Evolutionary conservation across 1,140 invertebrate species (phyloP).

Genomic region (Megathymus violae): DNA sequence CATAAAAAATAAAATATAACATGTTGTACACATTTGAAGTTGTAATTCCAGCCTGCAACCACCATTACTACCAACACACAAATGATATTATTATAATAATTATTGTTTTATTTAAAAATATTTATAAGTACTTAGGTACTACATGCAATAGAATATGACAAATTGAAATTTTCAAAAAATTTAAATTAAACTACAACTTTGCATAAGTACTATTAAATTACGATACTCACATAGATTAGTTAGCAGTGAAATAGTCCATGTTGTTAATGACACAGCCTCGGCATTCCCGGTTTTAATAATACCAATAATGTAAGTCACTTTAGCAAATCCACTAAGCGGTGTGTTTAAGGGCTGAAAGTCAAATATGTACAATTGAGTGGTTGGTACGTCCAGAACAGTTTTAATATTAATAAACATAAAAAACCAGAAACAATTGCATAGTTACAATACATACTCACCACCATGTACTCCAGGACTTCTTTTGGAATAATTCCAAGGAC

Average conservation of each 20-base stretch:
- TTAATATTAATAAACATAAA: slow-evolving; percentile 9
- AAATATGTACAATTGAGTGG: no score
- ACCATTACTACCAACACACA: not conserved
- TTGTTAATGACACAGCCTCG: slow-evolving; percentile 86
- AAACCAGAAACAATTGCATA: slow-evolving; percentile 8
- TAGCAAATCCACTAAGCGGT: slow-evolving; percentile 88
- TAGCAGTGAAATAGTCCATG: slow-evolving; percentile 88
- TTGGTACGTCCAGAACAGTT: no score
- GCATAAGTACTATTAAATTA: no score
- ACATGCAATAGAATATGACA: no score
- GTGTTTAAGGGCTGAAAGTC: slow-evolving; percentile 87
- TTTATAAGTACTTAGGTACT: no score
- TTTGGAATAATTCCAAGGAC: slow-evolving; percentile 83
- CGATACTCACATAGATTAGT: slow-evolving; percentile 87
- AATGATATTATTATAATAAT: not conserved
- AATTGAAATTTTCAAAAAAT: no score
- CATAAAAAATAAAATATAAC: not conserved
- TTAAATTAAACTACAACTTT: slow-evolving; percentile 1
- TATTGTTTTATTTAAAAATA: not conserved
- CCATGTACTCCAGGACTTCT: slow-evolving; percentile 83
- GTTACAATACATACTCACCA: slow-evolving; percentile 82
- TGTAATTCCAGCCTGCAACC: not conserved
- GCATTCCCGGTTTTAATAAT: slow-evolving; percentile 86
- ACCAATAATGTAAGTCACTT: slow-evolving; percentile 86
- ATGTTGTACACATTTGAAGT: not conserved